Evolutionary conservation across 2,888 invertebrate genomes (phyloP), one percentile per base, ranked within the genome.

Genomic region (Phengaris alcon): DNA sequence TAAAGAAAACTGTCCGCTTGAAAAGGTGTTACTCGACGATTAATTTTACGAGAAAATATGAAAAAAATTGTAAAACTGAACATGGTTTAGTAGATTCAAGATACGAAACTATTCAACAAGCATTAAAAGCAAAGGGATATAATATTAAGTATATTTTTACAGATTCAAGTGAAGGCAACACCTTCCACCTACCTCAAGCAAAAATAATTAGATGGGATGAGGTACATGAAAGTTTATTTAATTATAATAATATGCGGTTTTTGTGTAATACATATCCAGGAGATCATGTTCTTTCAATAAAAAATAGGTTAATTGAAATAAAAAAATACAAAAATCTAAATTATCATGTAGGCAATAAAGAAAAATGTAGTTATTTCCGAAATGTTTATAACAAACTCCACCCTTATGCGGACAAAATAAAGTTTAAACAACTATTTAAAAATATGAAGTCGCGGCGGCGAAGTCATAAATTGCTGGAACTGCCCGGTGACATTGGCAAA

Each of bases 21-120:
- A 75, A 76, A 77, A 76, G 8, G 59, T 75, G 75, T 76, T 64
- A 64, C 72, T 59, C 10, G 57, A 44, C 76, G 74, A 75, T 48
- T 55, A 68, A 9, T 44, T 55, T 70, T 75, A 9, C 15, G 68
- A 51, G 10, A 77, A 70, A 68, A 68, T 64, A 12, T 74, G 75
- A 75, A 78, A 75, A 74, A 68, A 68, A 75, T 76, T 76, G 35
- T 44, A 44, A 12, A 64, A 35, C 12, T 64, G 12, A 64, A 64
- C 35, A 35, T 6, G 64, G 6, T 0, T 64, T 44, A 6, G 2
- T 44, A 35, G 12, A 64, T 35, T 64, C 64, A 12, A 35, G 0
- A 35, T 12, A 75, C 59, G 76, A n/a, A 54, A 75, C 48, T 12
- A 72, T 10, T 57, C 10, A n/a, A 64, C 35, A 75, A 52, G 12